Conservation (phyloP, 2,888 invertebrate species). For the Timema podura region DNA sequence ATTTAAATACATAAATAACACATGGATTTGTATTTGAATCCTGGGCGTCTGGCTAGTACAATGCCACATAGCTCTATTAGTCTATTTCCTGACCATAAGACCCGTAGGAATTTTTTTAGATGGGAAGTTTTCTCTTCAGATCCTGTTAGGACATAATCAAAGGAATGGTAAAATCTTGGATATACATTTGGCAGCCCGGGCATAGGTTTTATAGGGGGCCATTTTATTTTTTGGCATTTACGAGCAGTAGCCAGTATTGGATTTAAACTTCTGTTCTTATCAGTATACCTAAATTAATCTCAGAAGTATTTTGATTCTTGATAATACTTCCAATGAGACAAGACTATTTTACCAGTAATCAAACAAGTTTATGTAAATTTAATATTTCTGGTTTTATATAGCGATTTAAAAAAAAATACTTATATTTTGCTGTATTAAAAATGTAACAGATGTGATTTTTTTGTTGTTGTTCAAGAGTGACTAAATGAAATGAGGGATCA, state of each 20-base stretch:
- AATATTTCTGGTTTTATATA: not conserved
- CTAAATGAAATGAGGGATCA: not conserved
- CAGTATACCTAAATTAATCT: not conserved
- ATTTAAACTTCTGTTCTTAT: not conserved
- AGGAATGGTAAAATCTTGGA: not conserved
- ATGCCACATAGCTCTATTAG: too few species aligned
- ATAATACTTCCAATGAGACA: not conserved
- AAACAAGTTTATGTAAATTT: not conserved
- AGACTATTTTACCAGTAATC: not conserved
- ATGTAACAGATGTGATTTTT: not conserved
- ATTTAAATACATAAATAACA: too few species aligned
- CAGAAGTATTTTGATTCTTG: not conserved
- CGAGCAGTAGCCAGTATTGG: too few species aligned
- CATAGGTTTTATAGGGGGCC: too few species aligned
- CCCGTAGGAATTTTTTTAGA: constrained; percentile 1
- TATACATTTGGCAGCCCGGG: not conserved
- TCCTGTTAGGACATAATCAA: not conserved
- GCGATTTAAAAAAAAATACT: not conserved
- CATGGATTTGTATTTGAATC: too few species aligned
- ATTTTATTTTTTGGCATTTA: too few species aligned
- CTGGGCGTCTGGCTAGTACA: too few species aligned
- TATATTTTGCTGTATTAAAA: not conserved
- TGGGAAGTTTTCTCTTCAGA: not conserved
- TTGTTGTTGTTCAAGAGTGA: not conserved
- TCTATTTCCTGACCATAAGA: not conserved